Evolutionary conservation across 2,113 vertebrate species (phyloP).

Genomic region (Beaufortia kweichowensis): DNA sequence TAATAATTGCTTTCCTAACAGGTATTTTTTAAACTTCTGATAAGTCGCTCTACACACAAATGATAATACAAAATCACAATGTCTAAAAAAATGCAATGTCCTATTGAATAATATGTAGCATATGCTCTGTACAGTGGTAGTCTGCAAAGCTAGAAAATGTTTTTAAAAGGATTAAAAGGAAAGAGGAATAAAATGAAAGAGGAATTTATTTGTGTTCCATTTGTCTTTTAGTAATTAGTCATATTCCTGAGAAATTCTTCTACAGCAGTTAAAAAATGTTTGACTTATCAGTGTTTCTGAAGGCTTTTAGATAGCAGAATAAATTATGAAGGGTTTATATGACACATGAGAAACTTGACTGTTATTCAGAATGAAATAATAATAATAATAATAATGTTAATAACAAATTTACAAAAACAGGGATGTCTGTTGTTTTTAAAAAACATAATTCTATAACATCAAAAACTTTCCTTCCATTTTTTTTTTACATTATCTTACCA

Average conservation of each 20-base stretch:
- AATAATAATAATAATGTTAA: background rate
- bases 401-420: background rate
- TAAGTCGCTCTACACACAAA: background rate
- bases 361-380: too few species aligned
- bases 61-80: background rate
- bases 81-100: conserved; percentile 1
- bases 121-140: background rate
- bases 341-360: too few species aligned
- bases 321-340: too few species aligned
- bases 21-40: background rate
- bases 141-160: background rate
- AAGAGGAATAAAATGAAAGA: background rate
- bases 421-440: background rate
- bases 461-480: background rate
- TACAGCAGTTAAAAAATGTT: background rate
- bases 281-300: background rate
- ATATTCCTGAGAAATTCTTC: background rate
- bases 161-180: background rate
- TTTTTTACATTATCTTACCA: background rate
- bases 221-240: background rate
- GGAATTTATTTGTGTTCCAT: background rate
- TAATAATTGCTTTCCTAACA: background rate
- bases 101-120: background rate
- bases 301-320: too few species aligned
- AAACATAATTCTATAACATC: background rate